Conservation (phyloP, 2,888 invertebrate species). For the Cosmopolites sordidus region DNA sequence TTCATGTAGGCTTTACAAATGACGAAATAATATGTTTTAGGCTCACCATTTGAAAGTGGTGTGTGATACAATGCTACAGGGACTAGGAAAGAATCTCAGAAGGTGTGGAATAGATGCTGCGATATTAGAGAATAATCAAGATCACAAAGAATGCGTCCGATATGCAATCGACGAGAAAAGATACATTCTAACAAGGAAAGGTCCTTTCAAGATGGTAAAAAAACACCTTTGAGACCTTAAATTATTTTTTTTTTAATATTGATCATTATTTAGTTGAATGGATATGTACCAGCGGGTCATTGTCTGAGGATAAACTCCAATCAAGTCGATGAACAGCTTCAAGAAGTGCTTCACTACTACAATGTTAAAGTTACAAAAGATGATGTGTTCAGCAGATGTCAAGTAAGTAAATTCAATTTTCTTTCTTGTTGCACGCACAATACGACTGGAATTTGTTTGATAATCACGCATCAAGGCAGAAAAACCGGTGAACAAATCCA, state of each 20-base stretch:
- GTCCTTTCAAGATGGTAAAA: constrained; percentile 46
- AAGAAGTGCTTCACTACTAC: constrained; percentile 62
- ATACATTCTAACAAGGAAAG: constrained; percentile 55
- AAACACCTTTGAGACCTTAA: no score
- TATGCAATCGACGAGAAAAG: constrained; percentile 53
- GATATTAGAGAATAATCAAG: constrained; percentile 50
- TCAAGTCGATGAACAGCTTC: constrained; percentile 58
- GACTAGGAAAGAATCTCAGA: constrained; percentile 59
- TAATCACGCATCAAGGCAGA: no score
- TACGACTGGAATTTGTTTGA: background rate
- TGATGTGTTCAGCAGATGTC: constrained; percentile 70
- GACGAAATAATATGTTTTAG: no score
- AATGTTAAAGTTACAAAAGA: constrained; percentile 59
- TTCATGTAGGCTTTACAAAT: no score
- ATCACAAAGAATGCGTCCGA: constrained; percentile 53
- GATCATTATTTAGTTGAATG: constrained; percentile 41
- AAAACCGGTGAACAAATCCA: no score
- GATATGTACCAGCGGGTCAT: constrained; percentile 54
- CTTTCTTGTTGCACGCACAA: constrained; percentile 1
- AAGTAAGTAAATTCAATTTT: constrained; percentile 49
- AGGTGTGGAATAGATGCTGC: constrained; percentile 60
- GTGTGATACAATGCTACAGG: constrained; percentile 59
- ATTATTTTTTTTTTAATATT: constrained; percentile 1
- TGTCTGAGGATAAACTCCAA: constrained; percentile 59
- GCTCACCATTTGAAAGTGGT: constrained; percentile 49